phyloP scores from a whole-genome alignment of 2,888 invertebrate species.

The Gerris lacustris region DNA sequence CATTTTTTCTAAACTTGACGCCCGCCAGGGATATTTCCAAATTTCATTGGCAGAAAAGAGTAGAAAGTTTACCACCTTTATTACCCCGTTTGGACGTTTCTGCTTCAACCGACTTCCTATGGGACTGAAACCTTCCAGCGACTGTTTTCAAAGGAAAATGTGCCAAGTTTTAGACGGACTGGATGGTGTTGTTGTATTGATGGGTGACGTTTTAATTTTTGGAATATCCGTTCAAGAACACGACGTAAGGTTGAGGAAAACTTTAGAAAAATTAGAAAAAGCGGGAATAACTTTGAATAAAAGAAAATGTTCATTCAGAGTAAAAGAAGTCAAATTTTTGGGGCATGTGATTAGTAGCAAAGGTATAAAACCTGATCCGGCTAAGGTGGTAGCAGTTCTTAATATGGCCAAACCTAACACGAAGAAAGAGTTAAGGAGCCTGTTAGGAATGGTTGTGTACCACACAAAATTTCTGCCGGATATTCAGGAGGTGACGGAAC shows the following conservation, averaged over 20 bases:
- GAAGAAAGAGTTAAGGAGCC: background rate
- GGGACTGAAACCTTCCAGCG: slow-evolving; percentile 24
- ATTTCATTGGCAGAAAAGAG: too few relatives aligned
- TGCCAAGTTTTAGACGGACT: slow-evolving; percentile 23
- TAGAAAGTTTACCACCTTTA: slow-evolving; percentile 16
- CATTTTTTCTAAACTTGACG: background rate
- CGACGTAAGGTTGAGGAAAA: background rate
- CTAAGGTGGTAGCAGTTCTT: background rate
- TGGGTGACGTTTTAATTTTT: slow-evolving; percentile 18
- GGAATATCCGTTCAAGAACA: background rate
- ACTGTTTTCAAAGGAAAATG: slow-evolving; percentile 23
- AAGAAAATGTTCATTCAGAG: background rate
- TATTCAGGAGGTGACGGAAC: background rate
- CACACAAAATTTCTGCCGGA: background rate
- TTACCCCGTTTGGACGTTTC: slow-evolving; percentile 27
- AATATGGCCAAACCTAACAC: background rate
- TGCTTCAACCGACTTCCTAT: slow-evolving; percentile 27
- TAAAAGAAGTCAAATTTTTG: background rate
- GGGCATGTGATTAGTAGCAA: background rate
- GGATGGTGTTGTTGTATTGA: slow-evolving; percentile 9
- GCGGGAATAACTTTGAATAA: background rate
- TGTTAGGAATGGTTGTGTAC: background rate
- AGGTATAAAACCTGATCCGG: background rate
- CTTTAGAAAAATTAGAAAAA: background rate
- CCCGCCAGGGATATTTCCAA: background rate